Conservation (phyloP, 2,797 vertebrate genomes). For the Salmo trutta region DNA sequence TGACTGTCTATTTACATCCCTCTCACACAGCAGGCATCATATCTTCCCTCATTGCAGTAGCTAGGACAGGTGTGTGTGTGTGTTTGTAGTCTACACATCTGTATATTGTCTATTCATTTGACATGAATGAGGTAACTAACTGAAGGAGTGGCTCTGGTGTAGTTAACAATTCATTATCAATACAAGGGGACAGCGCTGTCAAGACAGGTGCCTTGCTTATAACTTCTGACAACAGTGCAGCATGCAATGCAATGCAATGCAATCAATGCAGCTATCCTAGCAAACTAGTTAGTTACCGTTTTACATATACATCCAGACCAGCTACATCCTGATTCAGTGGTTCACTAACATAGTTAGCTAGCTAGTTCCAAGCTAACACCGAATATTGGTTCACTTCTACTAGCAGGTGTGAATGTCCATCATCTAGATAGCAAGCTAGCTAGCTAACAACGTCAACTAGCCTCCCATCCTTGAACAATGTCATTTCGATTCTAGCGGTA, state of each 20-base stretch:
- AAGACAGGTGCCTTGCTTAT: not conserved
- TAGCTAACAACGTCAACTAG: slow-evolving; percentile 55
- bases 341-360: not conserved
- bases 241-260: not conserved
- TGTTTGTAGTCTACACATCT: not conserved
- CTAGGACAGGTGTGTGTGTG: not conserved
- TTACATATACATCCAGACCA: not conserved
- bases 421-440: slow-evolving; percentile 1
- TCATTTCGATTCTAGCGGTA: slow-evolving; percentile 21
- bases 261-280: not conserved
- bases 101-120: not conserved
- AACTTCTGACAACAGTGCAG: not conserved
- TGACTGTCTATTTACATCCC: slow-evolving; percentile 34
- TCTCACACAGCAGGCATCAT: not conserved
- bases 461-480: slow-evolving; percentile 60
- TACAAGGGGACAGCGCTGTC: not conserved
- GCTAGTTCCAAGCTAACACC: not conserved
- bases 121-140: not conserved
- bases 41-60: not conserved
- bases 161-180: not conserved
- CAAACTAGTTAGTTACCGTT: not conserved
- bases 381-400: not conserved
- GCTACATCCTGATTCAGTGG: not conserved
- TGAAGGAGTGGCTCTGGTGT: not conserved
- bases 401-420: not conserved